A percentile compares a stretch with the other conserved stretches of the same genome.
Conservation (phyloP, 2,888 invertebrate genomes). For the Drosophila nr. perissopoda region DNA sequence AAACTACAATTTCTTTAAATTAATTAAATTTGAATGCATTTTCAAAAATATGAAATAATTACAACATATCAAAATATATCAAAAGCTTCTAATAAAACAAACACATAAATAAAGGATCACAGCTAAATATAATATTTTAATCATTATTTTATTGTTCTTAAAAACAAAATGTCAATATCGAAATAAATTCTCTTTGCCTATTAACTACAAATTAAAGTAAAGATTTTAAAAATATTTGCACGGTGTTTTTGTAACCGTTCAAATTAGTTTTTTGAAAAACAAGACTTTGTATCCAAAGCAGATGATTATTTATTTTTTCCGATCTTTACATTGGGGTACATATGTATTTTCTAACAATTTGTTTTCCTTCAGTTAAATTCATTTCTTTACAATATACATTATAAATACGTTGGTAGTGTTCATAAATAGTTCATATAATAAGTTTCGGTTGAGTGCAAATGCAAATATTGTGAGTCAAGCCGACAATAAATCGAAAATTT, state of each 20-base stretch:
- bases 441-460: constrained; percentile 78
- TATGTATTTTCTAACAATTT: constrained; percentile 23
- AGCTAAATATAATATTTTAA: neutral
- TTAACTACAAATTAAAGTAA: neutral
- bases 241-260: neutral
- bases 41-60: neutral
- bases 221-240: neutral
- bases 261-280: neutral
- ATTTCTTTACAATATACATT: constrained; percentile 62
- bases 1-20: no score
- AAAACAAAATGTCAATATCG: neutral
- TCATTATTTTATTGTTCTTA: neutral
- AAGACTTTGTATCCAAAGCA: constrained; percentile 14
- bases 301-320: constrained; percentile 18
- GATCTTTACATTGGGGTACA: constrained; percentile 1
- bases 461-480: constrained; percentile 78
- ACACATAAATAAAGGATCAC: neutral
- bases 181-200: neutral
- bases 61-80: no score
- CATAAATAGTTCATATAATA: constrained; percentile 61
- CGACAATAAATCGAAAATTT: constrained; percentile 39
- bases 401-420: constrained; percentile 55
- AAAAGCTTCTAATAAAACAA: neutral
- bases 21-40: no score
- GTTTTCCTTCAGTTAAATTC: constrained; percentile 56